phyloP scores from a whole-genome alignment of 2,113 vertebrate species.

The Gymnogyps californianus region DNA sequence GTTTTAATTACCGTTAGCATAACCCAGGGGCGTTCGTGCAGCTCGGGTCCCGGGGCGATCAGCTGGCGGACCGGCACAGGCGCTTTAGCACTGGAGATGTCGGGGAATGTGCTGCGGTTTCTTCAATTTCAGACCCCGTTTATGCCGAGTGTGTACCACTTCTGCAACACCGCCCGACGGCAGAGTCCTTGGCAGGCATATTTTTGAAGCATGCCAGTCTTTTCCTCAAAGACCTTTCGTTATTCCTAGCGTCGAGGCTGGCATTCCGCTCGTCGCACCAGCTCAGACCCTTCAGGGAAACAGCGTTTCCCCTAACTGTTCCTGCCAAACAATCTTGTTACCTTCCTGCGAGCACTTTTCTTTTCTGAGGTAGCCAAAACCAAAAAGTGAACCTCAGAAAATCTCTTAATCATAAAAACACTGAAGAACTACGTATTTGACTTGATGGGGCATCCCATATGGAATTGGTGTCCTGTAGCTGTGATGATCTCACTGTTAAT shows the following conservation, averaged over 20 bases:
- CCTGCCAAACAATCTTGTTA: rapidly evolving
- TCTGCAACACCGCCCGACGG: neutral
- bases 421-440: rapidly evolving
- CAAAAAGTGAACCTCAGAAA: rapidly evolving
- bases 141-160: rapidly evolving
- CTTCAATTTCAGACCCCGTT: rapidly evolving
- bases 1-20: rapidly evolving
- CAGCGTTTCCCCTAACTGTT: rapidly evolving
- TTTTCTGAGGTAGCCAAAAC: neutral
- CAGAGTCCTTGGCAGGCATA: rapidly evolving
- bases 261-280: rapidly evolving
- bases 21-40: rapidly evolving
- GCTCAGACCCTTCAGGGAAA: too few species aligned
- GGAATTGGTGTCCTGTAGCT: neutral
- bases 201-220: rapidly evolving
- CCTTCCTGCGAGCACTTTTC: too few species aligned
- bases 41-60: too few species aligned
- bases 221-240: rapidly evolving
- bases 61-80: neutral
- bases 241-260: rapidly evolving
- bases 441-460: rapidly evolving
- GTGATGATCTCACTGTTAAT: neutral
- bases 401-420: neutral
- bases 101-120: rapidly evolving
- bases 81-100: rapidly evolving